Percentiles rank a stretch among this genome's conserved stretches.
Evolutionary conservation across 2,113 vertebrate genomes (phyloP).

Genomic region (Campylomormyrus numenius): DNA sequence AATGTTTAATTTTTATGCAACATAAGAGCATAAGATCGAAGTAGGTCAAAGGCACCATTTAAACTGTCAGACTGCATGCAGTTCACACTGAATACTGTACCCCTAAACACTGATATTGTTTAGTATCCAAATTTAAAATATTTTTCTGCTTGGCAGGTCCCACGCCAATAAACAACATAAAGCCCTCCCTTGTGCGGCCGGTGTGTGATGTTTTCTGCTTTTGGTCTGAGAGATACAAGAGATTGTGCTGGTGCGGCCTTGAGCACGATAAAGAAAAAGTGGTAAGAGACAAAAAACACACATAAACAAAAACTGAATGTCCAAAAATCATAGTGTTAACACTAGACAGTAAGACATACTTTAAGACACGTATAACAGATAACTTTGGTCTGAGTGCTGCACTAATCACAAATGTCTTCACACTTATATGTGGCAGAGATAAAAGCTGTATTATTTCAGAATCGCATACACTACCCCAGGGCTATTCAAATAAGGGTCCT

Average conservation of each 20-base stretch:
- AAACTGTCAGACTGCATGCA: background rate
- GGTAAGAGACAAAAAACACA: conserved; percentile 25
- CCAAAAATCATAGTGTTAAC: background rate
- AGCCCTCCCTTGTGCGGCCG: conserved; percentile 63
- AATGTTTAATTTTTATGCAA: background rate
- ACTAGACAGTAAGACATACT: background rate
- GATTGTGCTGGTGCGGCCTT: conserved; percentile 62
- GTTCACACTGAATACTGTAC: background rate
- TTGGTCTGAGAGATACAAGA: conserved; percentile 64
- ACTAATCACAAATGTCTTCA: background rate
- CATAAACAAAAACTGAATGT: background rate
- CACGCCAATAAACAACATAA: conserved; percentile 53
- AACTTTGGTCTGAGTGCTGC: background rate
- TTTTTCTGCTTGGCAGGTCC: conserved; percentile 50
- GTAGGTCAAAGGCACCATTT: background rate
- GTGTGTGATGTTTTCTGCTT: conserved; percentile 68
- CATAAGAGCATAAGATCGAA: background rate
- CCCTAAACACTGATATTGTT: background rate
- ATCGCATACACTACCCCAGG: background rate
- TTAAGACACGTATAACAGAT: background rate
- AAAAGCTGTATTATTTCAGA: background rate
- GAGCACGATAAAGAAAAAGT: conserved; percentile 36
- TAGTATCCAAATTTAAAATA: background rate
- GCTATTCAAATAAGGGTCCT: too few species aligned
- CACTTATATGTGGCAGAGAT: background rate